Evolutionary conservation across 1,140 invertebrate species (phyloP).

Genomic region (Drosophila sp.): DNA sequence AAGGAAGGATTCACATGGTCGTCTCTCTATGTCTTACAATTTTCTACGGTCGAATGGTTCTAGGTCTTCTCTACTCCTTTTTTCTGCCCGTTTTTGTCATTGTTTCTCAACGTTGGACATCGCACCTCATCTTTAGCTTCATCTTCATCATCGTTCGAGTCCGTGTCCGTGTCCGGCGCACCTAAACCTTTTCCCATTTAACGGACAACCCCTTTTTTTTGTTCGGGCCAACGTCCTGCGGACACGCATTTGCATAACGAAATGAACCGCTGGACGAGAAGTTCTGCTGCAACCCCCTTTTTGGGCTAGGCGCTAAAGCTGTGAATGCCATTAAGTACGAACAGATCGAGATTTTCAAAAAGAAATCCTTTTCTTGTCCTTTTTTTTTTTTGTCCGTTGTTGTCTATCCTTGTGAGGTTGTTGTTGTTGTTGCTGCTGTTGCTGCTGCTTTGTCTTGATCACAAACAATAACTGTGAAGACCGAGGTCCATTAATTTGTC

Average conservation of each 20-base stretch:
- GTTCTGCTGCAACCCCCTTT: constrained; percentile 47
- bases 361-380: constrained; percentile 30
- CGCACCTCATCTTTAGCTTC: constrained; percentile 55
- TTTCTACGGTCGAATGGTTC: constrained; percentile 68
- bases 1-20: constrained; percentile 62
- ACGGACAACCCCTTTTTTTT: constrained; percentile 47
- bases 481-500: constrained; percentile 71
- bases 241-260: constrained; percentile 63
- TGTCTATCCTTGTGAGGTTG: background rate
- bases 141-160: constrained; percentile 38
- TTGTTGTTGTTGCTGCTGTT: background rate
- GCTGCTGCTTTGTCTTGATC: background rate
- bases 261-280: constrained; percentile 33
- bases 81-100: constrained; percentile 61
- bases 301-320: background rate
- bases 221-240: constrained; percentile 48
- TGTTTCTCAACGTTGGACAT: constrained; percentile 79
- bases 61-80: constrained; percentile 2
- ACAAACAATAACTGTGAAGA: constrained; percentile 39
- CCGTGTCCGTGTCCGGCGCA: constrained; percentile 52
- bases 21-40: constrained; percentile 42
- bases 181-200: constrained; percentile 3
- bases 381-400: constrained; percentile 1
- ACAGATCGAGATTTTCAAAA: constrained; percentile 4
- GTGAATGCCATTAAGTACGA: constrained; percentile 13